Evolutionary conservation across 2,888 invertebrate genomes (phyloP), one percentile per base, ranked within the genome.

Genomic region (Cheilosia variabilis): DNA sequence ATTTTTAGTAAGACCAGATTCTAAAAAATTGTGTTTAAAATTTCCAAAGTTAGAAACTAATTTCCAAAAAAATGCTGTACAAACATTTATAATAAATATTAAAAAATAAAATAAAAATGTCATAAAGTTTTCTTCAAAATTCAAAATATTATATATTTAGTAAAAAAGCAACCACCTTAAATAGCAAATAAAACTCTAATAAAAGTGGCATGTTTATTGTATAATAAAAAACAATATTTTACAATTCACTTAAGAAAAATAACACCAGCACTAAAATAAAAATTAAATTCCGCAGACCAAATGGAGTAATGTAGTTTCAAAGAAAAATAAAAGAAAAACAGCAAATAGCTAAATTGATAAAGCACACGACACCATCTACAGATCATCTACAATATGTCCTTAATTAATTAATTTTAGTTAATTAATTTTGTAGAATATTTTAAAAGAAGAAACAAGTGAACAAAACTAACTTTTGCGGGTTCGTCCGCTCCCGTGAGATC

Each of bases 401-500:
- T 31, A 65, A 4, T 22, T 47, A 22, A 22, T 22, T 2, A 22
- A 22, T 22, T 22, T 22, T 22, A 22, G 2, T 22, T 22, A 22
- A 22, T 22, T 22, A 22, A 27, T 41, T 15, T 53, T 66, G 24
- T 52, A 43, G n/a, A 53, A 22, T 9, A 68, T 55, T 9, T 55
- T 55, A 52, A 62, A 69, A 58, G 63, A 57, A 53, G 62, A 57
- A 47, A 45, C 41, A 37, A 43, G 37, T 37, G 22, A 72, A 68
- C 88, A 84, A 89, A 87, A 92, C 92, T 92, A 92, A 92, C 92
- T 92, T 92, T 92, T 90, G 92, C 90, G 87, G 90, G 89, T 90
- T 91, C 92, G 88, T 92, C 92, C 89, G 91, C 91, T 91, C 92
- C 92, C 89, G 92, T 91, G 89, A 92, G 91, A 90, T 92, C 91